Conservation (phyloP, 2,797 vertebrate genomes). For the Silurus lanzhouensis region DNA sequence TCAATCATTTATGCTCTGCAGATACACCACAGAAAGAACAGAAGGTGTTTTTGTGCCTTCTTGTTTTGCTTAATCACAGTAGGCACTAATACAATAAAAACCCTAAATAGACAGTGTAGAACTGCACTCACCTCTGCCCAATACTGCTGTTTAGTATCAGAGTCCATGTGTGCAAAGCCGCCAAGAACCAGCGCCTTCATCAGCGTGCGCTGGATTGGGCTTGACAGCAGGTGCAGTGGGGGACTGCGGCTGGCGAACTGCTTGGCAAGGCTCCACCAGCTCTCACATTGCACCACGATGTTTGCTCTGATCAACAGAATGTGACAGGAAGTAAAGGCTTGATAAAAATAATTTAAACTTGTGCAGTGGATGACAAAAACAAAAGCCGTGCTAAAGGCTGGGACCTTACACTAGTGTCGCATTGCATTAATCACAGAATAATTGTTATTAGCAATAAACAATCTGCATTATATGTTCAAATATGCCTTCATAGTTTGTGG, state of each 20-base stretch:
- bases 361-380: background rate
- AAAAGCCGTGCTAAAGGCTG: background rate
- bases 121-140: conserved; percentile 88
- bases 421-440: too few relatives aligned
- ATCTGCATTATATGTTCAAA: too few relatives aligned
- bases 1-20: background rate
- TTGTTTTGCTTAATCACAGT: background rate
- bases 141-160: conserved; percentile 96
- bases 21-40: background rate
- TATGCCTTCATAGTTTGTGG: background rate
- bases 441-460: background rate
- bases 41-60: background rate
- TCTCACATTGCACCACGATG: conserved; percentile 96
- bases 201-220: conserved; percentile 91
- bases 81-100: too few relatives aligned
- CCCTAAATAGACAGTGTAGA: too few relatives aligned
- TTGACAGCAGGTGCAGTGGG: conserved; percentile 92
- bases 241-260: conserved; percentile 94
- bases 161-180: conserved; percentile 97
- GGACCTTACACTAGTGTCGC: background rate
- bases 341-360: conserved; percentile 4
- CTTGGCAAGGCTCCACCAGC: conserved; percentile 98
- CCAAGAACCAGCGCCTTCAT: conserved; percentile 98
- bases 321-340: background rate
- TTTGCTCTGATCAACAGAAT: conserved; percentile 82